These are phyloP conservation scores for Thecocarcelia acutangulata DNA, from an alignment of 2,888 invertebrate species.

Conservation along the genomic window DNA sequence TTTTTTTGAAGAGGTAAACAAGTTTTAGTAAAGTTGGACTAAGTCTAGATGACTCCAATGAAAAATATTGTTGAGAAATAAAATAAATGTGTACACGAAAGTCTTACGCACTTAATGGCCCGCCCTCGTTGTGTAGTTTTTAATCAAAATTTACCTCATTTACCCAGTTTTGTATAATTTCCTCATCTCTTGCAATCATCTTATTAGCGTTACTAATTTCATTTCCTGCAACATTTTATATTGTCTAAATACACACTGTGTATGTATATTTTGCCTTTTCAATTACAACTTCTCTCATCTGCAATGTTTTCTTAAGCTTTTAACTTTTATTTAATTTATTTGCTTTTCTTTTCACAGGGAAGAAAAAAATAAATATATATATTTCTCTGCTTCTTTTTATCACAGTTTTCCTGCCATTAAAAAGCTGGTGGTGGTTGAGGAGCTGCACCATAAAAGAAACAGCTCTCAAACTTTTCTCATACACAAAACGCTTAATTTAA, in stretches of 20 bases:
- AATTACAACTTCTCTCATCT: constrained; percentile 47
- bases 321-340: constrained; percentile 50
- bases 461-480: constrained; percentile 46
- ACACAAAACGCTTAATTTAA: constrained; percentile 45
- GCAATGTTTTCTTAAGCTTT: constrained; percentile 37
- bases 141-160: too few relatives aligned
- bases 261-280: constrained; percentile 35
- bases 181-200: neutral
- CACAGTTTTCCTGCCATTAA: neutral
- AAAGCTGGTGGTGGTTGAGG: neutral
- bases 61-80: too few relatives aligned
- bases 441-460: neutral
- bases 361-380: neutral
- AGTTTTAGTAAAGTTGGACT: too few relatives aligned
- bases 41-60: too few relatives aligned
- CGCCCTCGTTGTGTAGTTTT: too few relatives aligned
- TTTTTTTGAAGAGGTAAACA: too few relatives aligned
- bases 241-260: constrained; percentile 6
- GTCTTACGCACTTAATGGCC: too few relatives aligned
- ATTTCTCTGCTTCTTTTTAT: neutral
- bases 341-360: constrained; percentile 35
- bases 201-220: constrained; percentile 23
- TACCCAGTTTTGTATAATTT: too few relatives aligned
- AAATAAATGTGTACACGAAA: too few relatives aligned
- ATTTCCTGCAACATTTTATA: constrained; percentile 17